Base-by-base conservation (phyloP, 92 coral and sea anemone species). In the Hydrozoanthus gracilis region DNA sequence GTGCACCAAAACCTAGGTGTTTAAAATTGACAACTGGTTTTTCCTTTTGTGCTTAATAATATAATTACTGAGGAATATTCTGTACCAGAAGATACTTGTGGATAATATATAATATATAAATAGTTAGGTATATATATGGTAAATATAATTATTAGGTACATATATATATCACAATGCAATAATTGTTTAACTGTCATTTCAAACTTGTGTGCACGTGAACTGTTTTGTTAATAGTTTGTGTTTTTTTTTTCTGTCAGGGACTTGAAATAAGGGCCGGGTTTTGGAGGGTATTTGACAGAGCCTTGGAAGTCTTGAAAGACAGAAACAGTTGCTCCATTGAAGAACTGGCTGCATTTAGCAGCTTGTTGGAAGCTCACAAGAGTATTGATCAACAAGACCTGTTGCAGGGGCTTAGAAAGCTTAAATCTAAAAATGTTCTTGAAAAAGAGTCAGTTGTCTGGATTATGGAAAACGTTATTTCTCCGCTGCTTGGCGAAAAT, bases 211-310 rank as follows among this genome's bases (percentile, higher is more conserved):
- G 69, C 69, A 64, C 69, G 0, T 15, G 5, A 15, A 64, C 69
- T 64, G 69, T 64, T 64, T 64, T 35, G 39, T 64, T 3, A 64
- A 54, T 54, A 27, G 39, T 27, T 27, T 27, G 27, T 6, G 18
- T 64, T 64, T 6, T 64, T 64, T 62, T 27, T 68, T 16, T 39
- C 46, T 18, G 20, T 16, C 45, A 27, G 73, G 73, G 46, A 71
- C 52, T 46, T 47, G 76, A 71, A 71, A 71, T 71, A 71, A 71
- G 52, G 76, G 16, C 76, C 4, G 17, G 1, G 4, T 74, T 74
- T 18, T 74, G 79, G 79, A n/a, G 61, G 16, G 79, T 74, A 49
- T 74, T 74, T 51, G 79, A 74, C 79, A 74, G 79, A 74, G 79
- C 79, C 51, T 14, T 49, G 52, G 77, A 71, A 11, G 77, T 71